Conservation (phyloP, 2,113 vertebrate genomes). For the Epinephelus fuscoguttatus region DNA sequence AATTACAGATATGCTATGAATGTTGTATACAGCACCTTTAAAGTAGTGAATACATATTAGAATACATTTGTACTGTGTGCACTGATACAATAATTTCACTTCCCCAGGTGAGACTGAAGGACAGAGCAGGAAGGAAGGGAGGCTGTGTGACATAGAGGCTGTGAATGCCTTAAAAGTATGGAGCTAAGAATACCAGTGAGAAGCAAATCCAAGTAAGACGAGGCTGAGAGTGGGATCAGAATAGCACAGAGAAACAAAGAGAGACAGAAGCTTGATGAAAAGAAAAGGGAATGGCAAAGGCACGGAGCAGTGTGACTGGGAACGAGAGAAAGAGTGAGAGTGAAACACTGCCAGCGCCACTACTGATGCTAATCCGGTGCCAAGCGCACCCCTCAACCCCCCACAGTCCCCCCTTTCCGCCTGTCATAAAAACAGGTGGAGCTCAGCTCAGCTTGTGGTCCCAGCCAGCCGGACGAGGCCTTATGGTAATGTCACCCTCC, state of each 20-base stretch:
- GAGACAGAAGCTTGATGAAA: conserved; percentile 11
- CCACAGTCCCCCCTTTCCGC: background rate
- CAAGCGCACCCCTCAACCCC: conserved; percentile 33
- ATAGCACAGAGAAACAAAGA: conserved; percentile 14
- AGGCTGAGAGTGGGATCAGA: conserved; percentile 17
- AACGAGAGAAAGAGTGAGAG: conserved; percentile 31
- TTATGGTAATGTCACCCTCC: conserved; percentile 72
- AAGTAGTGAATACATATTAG: background rate
- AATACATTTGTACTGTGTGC: no score
- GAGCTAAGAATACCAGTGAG: conserved; percentile 11
- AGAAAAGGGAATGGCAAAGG: conserved; percentile 20
- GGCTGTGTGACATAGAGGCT: background rate
- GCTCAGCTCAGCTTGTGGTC: conserved; percentile 60
- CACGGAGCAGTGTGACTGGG: conserved; percentile 25
- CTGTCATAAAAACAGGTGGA: conserved; percentile 77
- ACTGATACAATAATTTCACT: background rate
- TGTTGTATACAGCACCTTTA: background rate
- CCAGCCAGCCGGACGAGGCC: conserved; percentile 47
- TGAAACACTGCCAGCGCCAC: conserved; percentile 40
- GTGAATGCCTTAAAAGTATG: background rate
- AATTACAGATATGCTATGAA: no score
- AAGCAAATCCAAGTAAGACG: conserved; percentile 1
- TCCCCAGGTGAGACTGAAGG: no score
- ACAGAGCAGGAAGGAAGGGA: background rate
- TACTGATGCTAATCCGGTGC: conserved; percentile 59